Conservation (phyloP, 1,140 invertebrate genomes). For the Cryptotermes secundus region DNA sequence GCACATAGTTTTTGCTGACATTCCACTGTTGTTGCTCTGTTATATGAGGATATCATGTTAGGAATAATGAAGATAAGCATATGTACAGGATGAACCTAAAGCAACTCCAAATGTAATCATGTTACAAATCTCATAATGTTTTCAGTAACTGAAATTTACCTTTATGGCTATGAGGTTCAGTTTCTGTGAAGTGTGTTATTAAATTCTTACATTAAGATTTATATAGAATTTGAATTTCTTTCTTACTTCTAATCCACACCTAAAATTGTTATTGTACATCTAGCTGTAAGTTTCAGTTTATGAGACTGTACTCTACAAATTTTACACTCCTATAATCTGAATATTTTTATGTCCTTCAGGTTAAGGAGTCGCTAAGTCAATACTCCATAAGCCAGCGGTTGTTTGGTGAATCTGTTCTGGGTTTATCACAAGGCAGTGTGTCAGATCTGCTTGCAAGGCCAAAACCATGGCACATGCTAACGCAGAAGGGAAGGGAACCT, state of each 20-base stretch:
- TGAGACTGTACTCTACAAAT: not conserved
- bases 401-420: conserved; percentile 96
- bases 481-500: conserved; percentile 93
- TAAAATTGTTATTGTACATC: conserved; percentile 17
- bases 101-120: too few species aligned
- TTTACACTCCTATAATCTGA: not conserved
- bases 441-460: conserved; percentile 92
- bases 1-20: too few species aligned
- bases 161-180: too few species aligned
- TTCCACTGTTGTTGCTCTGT: too few species aligned
- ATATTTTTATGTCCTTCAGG: conserved; percentile 48
- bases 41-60: too few species aligned
- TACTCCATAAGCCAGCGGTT: conserved; percentile 98
- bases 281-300: not conserved
- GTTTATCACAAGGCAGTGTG: conserved; percentile 93
- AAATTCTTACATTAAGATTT: not conserved
- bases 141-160: too few species aligned
- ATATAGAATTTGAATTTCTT: too few species aligned
- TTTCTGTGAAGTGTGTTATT: too few species aligned
- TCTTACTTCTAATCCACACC: too few species aligned
- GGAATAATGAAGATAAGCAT: too few species aligned
- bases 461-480: conserved; percentile 97
- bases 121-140: too few species aligned
- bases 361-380: conserved; percentile 96
- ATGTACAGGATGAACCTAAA: too few species aligned